Conservation (phyloP, 2,888 invertebrate genomes). For the Himalopsyche tibetana region DNA sequence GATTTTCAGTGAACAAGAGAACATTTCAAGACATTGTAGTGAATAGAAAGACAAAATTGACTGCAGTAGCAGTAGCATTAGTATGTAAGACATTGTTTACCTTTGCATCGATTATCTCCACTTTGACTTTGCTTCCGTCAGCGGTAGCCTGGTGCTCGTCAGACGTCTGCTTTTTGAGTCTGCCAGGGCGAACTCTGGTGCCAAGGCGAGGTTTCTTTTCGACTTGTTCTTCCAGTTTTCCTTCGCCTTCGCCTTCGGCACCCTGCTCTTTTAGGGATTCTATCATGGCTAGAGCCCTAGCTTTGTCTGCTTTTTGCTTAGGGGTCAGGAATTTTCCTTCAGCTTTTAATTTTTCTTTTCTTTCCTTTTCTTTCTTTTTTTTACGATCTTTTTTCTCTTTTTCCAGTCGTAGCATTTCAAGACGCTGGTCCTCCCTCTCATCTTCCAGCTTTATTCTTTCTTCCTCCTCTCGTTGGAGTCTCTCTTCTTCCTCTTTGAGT, state of each 20-base stretch:
- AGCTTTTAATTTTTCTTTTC: slow-evolving; percentile 94
- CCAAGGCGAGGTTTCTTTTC: slow-evolving; percentile 80
- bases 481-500: slow-evolving; percentile 92
- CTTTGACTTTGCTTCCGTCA: slow-evolving; percentile 74
- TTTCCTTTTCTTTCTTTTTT: slow-evolving; percentile 94
- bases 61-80: no score
- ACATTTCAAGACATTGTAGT: no score
- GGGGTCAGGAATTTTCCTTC: slow-evolving; percentile 96
- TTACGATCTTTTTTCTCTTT: slow-evolving; percentile 92
- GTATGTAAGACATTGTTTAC: slow-evolving; percentile 66
- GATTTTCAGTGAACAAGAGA: no score
- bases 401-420: slow-evolving; percentile 87
- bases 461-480: slow-evolving; percentile 84
- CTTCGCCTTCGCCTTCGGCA: slow-evolving; percentile 83
- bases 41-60: no score
- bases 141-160: slow-evolving; percentile 76
- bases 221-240: slow-evolving; percentile 77
- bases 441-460: slow-evolving; percentile 86
- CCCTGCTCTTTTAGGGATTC: slow-evolving; percentile 94
- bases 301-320: slow-evolving; percentile 94
- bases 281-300: slow-evolving; percentile 91
- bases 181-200: slow-evolving; percentile 84
- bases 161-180: slow-evolving; percentile 81
- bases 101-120: slow-evolving; percentile 77
- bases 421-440: slow-evolving; percentile 83